Percentiles rank a stretch among this genome's conserved stretches.
phyloP scores from a whole-genome alignment of 2,113 vertebrate species.

The Peromyscus leucopus region DNA sequence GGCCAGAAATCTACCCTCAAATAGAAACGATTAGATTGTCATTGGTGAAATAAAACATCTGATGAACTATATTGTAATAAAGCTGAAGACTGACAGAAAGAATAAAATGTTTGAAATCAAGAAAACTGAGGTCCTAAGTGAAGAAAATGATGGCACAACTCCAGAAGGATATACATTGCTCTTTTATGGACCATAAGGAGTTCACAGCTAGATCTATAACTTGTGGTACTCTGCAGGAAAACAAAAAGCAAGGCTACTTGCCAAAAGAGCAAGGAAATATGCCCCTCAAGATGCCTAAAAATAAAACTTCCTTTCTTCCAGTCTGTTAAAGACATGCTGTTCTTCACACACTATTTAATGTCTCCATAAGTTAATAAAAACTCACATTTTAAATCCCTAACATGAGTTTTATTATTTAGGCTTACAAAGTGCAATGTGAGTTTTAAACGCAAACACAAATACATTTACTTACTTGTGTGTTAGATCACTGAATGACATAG shows the following conservation, averaged over 20 bases:
- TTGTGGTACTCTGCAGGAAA: neutral
- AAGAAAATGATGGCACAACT: neutral
- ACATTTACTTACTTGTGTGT: neutral
- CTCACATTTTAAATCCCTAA: neutral
- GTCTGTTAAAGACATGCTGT: neutral
- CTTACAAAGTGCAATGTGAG: neutral
- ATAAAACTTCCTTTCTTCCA: neutral
- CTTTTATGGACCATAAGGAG: neutral
- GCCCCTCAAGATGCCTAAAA: neutral
- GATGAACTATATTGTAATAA: neutral
- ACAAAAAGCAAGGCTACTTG: neutral
- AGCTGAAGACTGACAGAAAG: neutral
- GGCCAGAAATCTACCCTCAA: neutral
- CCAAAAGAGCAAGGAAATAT: neutral
- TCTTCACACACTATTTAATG: neutral
- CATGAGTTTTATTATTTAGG: neutral
- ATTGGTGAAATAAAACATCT: slow-evolving; percentile 42
- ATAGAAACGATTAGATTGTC: slow-evolving; percentile 20
- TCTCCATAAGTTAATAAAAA: neutral
- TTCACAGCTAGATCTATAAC: neutral
- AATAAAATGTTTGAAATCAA: slow-evolving; percentile 15
- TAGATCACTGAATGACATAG: neutral
- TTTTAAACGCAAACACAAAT: slow-evolving; percentile 42
- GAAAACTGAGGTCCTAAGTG: neutral
- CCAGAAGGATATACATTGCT: neutral